Evolutionary conservation across 1,140 invertebrate genomes (phyloP), one percentile per base, ranked within the genome.

Genomic region (Nylanderia fulva): DNA sequence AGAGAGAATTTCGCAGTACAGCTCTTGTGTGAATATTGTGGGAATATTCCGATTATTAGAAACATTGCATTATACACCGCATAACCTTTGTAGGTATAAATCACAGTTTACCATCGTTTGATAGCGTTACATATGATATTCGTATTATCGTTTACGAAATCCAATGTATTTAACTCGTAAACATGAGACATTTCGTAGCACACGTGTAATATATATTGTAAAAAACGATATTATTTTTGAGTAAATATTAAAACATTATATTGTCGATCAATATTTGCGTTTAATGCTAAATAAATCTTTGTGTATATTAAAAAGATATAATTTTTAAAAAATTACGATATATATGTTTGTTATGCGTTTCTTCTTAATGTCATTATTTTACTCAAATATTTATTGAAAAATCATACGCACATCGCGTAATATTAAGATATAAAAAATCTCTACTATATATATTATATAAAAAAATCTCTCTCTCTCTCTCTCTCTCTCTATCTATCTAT

Each of bases 361-460:
- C 4, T 9, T 4, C 3, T 52, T 66, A 52, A 77, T 24, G 36
- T 27, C n/a, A 18, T 18, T 52, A 33, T 18, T 52, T 3, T 66
- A 24, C 21, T 39, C 18, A 61, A 39, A 36, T 52, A 66, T 66
- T 66, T 77, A 5, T 77, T n/a, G 13, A 24, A 77, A 76, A 66
- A 36, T 52, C 72, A 36, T 52, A 24, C 9, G n/a, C n/a, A 27
- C 9, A 24, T 13, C 18, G 3, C 21, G 21, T 54, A 39, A 0
- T 6, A 69, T 54, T 79, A 39, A 54, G 11, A 42, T 29, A 56
- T 24, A 21, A 79, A 15, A 79, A 69, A 52, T 13, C 5, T 27
- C 45, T 58, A 33, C 29, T 7, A n/a, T n/a, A n/a, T n/a, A n/a
- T n/a, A n/a, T n/a, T n/a, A n/a, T n/a, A n/a, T n/a, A n/a, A n/a